Evolutionary conservation across 2,888 invertebrate genomes (phyloP), one percentile per base, ranked within the genome.

Genomic region (Pseudococcus viburni): DNA sequence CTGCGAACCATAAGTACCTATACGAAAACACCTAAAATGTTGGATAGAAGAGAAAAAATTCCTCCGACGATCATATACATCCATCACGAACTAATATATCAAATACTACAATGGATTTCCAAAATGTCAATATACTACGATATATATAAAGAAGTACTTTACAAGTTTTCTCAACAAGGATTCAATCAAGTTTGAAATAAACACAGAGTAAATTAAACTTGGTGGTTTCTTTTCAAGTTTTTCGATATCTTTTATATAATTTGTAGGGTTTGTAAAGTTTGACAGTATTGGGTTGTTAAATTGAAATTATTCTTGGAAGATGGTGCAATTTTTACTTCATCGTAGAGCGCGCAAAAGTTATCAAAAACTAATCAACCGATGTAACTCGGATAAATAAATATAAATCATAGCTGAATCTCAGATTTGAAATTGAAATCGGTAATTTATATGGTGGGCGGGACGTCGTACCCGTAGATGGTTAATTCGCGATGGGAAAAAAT

Each of bases 101-200:
- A 22, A n/a, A 33, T 77, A 17, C 39, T 39, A 77, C 39, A 77
- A 77, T 39, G 39, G 17, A 77, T 77, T 77, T 77, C 39, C 17
- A 77, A 77, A 39, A 77, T 77, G 77, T 19, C 77, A n/a, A 77
- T 77, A 77, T 77, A 77, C 26, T 3, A n/a, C 73, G 39, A 39
- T 59, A 22, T 33, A 22, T 33, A 39, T n/a, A 77, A 64, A 59
- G 59, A 59, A 64, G 64, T 64, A 33, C 39, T 77, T 77, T 77
- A 33, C 77, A 77, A 77, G 77, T 77, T 77, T 77, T 39, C 39
- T 39, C 77, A 42, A 77, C 33, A 77, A 77, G 17, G 39, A 77
- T 77, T 77, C 77, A 77, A 77, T 77, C 77, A 77, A 77, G 77
- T 77, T 77, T 7, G 17, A 42, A 77, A 77, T 39, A 42, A 77